A percentile compares a stretch with the other conserved stretches of the same genome.
Conservation (phyloP, 2,797 vertebrate genomes). For the Microtus californicus region DNA sequence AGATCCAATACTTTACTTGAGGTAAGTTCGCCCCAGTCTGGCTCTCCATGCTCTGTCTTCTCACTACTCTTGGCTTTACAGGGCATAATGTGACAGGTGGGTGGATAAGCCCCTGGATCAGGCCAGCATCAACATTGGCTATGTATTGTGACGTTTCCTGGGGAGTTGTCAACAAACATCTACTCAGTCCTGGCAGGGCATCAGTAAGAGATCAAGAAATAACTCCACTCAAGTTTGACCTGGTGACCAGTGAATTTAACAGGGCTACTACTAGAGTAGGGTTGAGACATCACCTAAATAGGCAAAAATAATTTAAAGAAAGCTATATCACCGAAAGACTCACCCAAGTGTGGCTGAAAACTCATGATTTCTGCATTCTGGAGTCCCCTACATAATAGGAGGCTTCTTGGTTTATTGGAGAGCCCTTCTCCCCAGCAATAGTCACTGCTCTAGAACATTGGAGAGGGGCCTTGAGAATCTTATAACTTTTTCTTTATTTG, state of each 20-base stretch:
- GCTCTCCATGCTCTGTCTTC: accelerated
- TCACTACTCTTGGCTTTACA: not conserved
- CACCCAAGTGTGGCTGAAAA: not conserved
- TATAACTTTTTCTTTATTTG: not conserved
- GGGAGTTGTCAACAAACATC: not conserved
- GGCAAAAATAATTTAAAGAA: not conserved
- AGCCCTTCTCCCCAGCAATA: not conserved
- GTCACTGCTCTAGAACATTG: not conserved
- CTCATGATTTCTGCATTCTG: not conserved
- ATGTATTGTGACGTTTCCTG: not conserved
- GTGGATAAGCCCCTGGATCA: accelerated
- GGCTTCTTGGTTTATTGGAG: not conserved
- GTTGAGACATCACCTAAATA: not conserved
- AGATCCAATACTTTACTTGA: not conserved
- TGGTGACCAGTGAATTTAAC: not conserved
- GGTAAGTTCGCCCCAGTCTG: not conserved
- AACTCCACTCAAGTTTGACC: not conserved
- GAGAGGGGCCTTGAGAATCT: not conserved
- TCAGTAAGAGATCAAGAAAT: not conserved
- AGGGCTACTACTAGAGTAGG: not conserved
- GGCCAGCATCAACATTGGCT: not conserved
- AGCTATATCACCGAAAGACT: not conserved
- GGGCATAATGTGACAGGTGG: not conserved
- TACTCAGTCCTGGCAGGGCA: not conserved
- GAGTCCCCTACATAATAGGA: too few relatives aligned